These are phyloP conservation scores for Philopotamus ludificatus DNA, from an alignment of 1,140 invertebrate genomes.

Conservation along the genomic window DNA sequence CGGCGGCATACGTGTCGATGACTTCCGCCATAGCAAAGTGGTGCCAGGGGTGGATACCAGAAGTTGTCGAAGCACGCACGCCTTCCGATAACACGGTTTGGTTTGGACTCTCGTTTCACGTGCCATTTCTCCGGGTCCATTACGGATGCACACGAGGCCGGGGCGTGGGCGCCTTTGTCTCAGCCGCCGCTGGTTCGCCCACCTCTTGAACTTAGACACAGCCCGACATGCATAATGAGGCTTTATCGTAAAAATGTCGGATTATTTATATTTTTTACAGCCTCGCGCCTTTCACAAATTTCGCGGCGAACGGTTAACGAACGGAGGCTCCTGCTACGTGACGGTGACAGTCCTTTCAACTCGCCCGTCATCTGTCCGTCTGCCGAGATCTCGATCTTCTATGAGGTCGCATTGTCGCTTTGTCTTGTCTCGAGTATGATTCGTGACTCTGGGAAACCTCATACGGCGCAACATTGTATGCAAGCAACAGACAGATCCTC, in stretches of 20 bases:
- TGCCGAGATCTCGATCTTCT: no score
- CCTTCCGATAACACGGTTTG: background rate
- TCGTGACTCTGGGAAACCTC: no score
- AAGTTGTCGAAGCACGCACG: background rate
- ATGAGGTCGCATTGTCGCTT: no score
- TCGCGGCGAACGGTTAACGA: background rate
- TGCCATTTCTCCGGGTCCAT: conserved; percentile 12
- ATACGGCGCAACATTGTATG: no score
- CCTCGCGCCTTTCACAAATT: background rate
- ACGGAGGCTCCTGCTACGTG: no score
- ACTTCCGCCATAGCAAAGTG: no score
- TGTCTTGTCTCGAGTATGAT: no score
- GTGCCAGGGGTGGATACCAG: background rate
- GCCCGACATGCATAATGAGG: conserved; percentile 14
- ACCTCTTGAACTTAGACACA: conserved; percentile 13
- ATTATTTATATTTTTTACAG: background rate
- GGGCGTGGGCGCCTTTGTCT: conserved; percentile 7
- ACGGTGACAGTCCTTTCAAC: no score
- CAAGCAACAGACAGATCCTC: no score
- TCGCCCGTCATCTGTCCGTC: no score
- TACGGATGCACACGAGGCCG: conserved; percentile 4
- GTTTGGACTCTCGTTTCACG: background rate
- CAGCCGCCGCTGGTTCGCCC: conserved; percentile 17
- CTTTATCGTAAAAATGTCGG: conserved; percentile 6
- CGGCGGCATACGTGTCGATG: no score